These are phyloP conservation scores for Hormiphora californensis DNA, from an alignment of 37 sponge, comb jelly and placozoan species.

Conservation along the genomic window DNA sequence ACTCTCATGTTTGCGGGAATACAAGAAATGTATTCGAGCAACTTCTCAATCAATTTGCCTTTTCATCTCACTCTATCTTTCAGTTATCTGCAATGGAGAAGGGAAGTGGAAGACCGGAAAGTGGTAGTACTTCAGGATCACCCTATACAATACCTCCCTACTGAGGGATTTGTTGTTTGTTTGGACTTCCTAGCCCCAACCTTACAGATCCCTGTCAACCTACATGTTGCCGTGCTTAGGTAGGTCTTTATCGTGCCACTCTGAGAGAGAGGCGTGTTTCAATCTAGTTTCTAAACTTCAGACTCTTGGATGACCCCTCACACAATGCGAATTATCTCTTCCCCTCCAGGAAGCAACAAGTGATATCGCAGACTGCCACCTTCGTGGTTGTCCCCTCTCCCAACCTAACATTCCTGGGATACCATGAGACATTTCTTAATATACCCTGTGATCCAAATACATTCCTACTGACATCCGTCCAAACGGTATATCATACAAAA, in stretches of 20 bases:
- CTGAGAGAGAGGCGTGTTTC: no score
- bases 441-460: neutral
- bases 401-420: constrained; percentile 30
- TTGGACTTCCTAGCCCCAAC: constrained; percentile 42
- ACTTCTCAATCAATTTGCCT: no score
- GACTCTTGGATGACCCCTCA: no score
- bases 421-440: constrained; percentile 4
- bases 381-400: constrained; percentile 8
- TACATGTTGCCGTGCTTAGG: neutral
- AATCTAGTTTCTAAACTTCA: no score
- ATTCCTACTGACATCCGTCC: neutral
- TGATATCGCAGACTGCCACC: neutral
- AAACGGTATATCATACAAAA: neutral
- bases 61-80: no score
- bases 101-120: no score
- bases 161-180: neutral
- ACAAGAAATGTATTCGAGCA: no score
- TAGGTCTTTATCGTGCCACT: no score
- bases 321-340: neutral
- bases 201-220: constrained; percentile 32
- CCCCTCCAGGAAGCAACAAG: neutral
- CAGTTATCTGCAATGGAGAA: no score
- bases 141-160: neutral
- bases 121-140: no score
- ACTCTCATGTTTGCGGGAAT: no score